Percentiles rank a stretch among this genome's conserved stretches.
Evolutionary conservation across 2,797 vertebrate genomes (phyloP).

Genomic region (Ceyx erithaca): DNA sequence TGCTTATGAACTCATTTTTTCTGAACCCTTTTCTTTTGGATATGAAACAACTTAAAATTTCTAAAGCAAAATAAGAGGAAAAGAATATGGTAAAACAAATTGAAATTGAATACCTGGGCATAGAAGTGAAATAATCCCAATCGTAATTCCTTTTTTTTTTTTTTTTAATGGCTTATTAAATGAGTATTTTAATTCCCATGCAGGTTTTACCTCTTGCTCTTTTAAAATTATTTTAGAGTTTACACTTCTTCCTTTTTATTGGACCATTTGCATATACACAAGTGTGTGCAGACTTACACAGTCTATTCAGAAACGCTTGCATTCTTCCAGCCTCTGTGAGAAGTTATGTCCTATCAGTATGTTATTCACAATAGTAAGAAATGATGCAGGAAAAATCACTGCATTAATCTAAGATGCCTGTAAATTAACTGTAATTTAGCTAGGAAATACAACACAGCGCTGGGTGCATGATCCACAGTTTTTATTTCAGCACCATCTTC

Average conservation of each 20-base stretch:
- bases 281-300: fast-evolving
- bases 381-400: background rate
- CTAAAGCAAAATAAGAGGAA: background rate
- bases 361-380: background rate
- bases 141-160: background rate
- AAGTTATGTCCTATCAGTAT: background rate
- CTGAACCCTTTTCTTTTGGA: background rate
- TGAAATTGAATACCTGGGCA: background rate
- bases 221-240: background rate
- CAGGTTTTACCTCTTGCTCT: background rate
- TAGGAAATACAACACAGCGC: background rate
- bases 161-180: background rate
- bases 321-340: background rate
- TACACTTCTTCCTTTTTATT: background rate
- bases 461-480: background rate
- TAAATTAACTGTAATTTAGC: background rate
- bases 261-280: background rate
- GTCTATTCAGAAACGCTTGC: background rate
- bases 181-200: background rate
- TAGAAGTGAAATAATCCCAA: background rate
- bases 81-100: background rate
- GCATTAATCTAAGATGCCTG: background rate
- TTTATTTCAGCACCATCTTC: background rate
- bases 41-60: background rate
- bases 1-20: background rate